Evolutionary conservation across 1,140 invertebrate species (phyloP).

Genomic region (Lamellibrachia luymesi): DNA sequence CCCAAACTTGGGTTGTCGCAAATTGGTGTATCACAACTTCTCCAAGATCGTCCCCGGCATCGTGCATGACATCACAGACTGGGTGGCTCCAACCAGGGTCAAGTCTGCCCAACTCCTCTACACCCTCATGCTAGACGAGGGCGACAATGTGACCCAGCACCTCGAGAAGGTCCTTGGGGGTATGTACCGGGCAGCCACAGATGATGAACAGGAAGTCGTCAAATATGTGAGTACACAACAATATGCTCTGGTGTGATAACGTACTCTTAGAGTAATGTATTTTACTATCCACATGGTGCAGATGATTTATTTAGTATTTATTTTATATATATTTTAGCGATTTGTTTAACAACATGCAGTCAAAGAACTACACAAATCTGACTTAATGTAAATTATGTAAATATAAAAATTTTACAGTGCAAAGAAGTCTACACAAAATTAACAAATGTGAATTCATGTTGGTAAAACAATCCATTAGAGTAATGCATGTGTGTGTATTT

Average conservation of each 20-base stretch:
- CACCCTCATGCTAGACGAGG: slow-evolving; percentile 68
- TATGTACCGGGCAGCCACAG: slow-evolving; percentile 59
- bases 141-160: slow-evolving; percentile 70
- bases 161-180: slow-evolving; percentile 62
- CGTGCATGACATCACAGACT: slow-evolving; percentile 69
- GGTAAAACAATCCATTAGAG: too few relatives aligned
- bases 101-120: slow-evolving; percentile 73
- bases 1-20: slow-evolving; percentile 74
- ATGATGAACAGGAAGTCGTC: slow-evolving; percentile 66
- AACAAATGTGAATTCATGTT: too few relatives aligned
- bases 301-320: background rate
- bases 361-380: too few relatives aligned
- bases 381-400: too few relatives aligned
- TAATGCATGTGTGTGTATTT: too few relatives aligned
- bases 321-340: slow-evolving; percentile 11
- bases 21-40: slow-evolving; percentile 69
- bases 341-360: too few relatives aligned
- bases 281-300: too few relatives aligned
- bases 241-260: background rate
- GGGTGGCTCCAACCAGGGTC: slow-evolving; percentile 68
- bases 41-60: slow-evolving; percentile 68
- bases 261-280: too few relatives aligned
- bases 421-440: too few relatives aligned
- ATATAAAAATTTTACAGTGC: too few relatives aligned
- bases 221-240: slow-evolving; percentile 60